Conservation (phyloP, 2,888 invertebrate genomes). For the Autographa pulchrina region DNA sequence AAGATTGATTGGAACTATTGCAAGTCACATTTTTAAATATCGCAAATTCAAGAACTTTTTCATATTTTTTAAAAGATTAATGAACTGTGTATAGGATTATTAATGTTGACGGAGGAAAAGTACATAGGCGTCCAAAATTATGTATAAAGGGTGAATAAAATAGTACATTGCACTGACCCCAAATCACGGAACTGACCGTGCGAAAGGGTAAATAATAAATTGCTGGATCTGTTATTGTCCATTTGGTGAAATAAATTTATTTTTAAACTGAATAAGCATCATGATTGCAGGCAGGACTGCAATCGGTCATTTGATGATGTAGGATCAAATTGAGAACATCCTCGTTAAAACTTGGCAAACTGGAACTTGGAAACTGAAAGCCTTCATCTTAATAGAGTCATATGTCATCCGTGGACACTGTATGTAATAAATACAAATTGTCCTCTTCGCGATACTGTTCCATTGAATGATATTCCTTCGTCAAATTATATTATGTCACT, state of each 20-base stretch:
- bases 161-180: neutral
- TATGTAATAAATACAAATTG: slow-evolving; percentile 7
- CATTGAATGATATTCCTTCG: slow-evolving; percentile 9
- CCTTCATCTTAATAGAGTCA: neutral
- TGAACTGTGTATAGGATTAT: no score
- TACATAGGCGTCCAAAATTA: neutral
- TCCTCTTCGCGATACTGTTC: neutral
- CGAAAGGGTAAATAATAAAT: neutral
- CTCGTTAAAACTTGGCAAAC: neutral
- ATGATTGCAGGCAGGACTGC: neutral
- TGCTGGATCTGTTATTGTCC: neutral
- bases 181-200: neutral
- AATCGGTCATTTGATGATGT: neutral
- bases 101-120: neutral
- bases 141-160: neutral
- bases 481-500: slow-evolving; percentile 16
- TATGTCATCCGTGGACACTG: neutral
- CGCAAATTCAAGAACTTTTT: no score
- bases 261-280: neutral
- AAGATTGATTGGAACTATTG: no score
- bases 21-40: no score
- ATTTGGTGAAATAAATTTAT: neutral
- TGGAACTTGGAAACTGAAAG: neutral
- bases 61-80: no score
- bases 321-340: neutral